phyloP scores from a whole-genome alignment of 2,888 invertebrate genomes.

The Bruchidius siliquastri region DNA sequence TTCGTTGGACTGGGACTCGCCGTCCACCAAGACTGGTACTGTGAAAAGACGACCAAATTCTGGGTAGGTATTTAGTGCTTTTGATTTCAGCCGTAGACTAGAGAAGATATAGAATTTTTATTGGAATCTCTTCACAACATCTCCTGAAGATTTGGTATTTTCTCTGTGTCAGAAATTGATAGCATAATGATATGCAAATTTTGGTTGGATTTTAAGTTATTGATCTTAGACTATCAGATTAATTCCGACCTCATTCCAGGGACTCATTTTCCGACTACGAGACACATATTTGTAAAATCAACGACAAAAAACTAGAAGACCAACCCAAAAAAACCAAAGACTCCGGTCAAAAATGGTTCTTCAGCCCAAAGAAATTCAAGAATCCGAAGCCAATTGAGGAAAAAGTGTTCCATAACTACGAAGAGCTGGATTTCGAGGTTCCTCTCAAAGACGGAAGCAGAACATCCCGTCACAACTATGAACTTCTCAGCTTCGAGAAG shows the following conservation, averaged over 20 bases:
- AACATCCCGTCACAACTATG: not conserved
- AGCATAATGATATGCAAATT: too few species aligned
- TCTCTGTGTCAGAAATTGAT: too few species aligned
- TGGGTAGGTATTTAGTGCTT: slow-evolving; percentile 12
- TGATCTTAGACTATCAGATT: not conserved
- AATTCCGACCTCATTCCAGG: not conserved
- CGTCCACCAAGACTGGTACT: slow-evolving; percentile 66
- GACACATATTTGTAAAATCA: slow-evolving; percentile 1
- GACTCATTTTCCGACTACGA: not conserved
- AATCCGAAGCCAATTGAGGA: not conserved
- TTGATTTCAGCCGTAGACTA: too few species aligned
- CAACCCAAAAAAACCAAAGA: slow-evolving; percentile 1
- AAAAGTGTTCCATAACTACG: not conserved
- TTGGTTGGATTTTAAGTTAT: too few species aligned
- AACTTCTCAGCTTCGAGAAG: not conserved
- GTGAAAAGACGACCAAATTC: slow-evolving; percentile 64
- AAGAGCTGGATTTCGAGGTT: not conserved
- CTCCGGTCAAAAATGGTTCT: not conserved
- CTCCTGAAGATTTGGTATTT: too few species aligned
- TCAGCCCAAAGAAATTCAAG: not conserved
- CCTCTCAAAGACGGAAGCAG: not conserved
- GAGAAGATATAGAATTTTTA: too few species aligned
- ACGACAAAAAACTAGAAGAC: slow-evolving; percentile 5
- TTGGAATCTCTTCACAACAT: too few species aligned
- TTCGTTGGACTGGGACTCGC: slow-evolving; percentile 67